Base-by-base conservation (phyloP, 1,140 invertebrate genomes). In the Leptinotarsa undecemlineata region DNA sequence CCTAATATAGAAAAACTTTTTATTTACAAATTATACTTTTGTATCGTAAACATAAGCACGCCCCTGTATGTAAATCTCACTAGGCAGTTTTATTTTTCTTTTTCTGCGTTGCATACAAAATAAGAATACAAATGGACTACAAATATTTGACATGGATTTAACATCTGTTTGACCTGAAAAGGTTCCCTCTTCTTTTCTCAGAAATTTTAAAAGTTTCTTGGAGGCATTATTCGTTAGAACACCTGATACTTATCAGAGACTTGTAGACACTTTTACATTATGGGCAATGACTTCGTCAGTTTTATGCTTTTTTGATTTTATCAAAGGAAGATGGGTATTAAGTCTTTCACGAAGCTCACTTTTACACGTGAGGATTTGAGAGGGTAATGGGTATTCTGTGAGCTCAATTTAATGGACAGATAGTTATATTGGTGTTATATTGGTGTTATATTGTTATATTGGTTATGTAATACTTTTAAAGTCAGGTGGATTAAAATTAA, bases 151-250 rank as follows among this genome's bases (percentile, higher is more conserved):
- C 62, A 64, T 64, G 62, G 62, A 64, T 26, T 64, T 64, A 64
- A 64, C 62, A 64, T 64, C 62, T 64, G 62, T 26, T 20, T 64
- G 62, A 64, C 62, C 62, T 64, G 62, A 13, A 26, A 64, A 64
- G 62, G 62, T 64, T 64, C 62, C 62, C 62, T 64, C 20, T 64
- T 64, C 23, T 26, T 64, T 64, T 64, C 62, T 64, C 23, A 20
- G 62, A 64, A 64, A 26, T 64, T 64, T 64, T 64, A 64, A 26
- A 64, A 64, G 62, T 64, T 64, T 64, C 62, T 64, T 26, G 62
- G 62, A 64, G 62, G 62, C 62, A 64, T 64, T 19, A 64, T 64
- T 15, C 19, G 15, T 20, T 23, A 64, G 62, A 64, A 64, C 62
- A 64, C 62, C 62, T 64, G 62, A 64, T 26, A 64, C 62, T 26